Base-by-base conservation (phyloP, 1,140 invertebrate species). In the Drosophila simulans region DNA sequence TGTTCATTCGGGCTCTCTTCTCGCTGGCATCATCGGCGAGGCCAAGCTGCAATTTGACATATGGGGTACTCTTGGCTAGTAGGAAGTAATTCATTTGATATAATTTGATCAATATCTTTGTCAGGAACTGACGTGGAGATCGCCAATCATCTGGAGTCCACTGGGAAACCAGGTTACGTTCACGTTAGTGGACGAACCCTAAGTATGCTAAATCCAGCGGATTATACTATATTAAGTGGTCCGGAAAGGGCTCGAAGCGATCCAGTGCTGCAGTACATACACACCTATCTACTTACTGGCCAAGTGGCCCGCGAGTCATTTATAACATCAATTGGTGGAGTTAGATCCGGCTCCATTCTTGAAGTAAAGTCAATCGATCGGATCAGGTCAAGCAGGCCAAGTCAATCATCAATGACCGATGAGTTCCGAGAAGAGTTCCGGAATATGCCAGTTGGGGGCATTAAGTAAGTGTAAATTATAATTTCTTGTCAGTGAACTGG, bases 11-110 rank as follows among this genome's bases (percentile, higher is more conserved):
- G 98, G 98, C 1, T 95, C 95, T 81, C 97, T 99, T 40, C 93
- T 98, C 7, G 97, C 97, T 59, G 98, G 98, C 0, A 94, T 99
- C 2, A 94, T 99, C 22, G 98, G 98, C 0, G 94, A 96, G 2
- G 95, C 96, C 48, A 99, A 99, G 93, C 98, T 98, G 97, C 98
- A 99, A 93, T 99, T 95, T 91, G 98, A 99, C 91, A 96, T 99
- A 76, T 99, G 98, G 98, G 98, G 97, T 31, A 31, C 8, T 31
- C 8, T 31, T 31, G 8, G 3, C 31, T 10, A 10, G 31, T 11
- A 35, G 1, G 17, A 15, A 10, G 7, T 3, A 2, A 15, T 11
- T 2, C 0, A 3, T 34, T 15, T 12, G 1, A 2, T n/a, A 2
- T 0, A 10, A 4, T 17, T 15, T 20, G 0, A 39, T 12, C 3